phyloP scores from a whole-genome alignment of 2,113 vertebrate genomes.

The Orientallactaga bullata region DNA sequence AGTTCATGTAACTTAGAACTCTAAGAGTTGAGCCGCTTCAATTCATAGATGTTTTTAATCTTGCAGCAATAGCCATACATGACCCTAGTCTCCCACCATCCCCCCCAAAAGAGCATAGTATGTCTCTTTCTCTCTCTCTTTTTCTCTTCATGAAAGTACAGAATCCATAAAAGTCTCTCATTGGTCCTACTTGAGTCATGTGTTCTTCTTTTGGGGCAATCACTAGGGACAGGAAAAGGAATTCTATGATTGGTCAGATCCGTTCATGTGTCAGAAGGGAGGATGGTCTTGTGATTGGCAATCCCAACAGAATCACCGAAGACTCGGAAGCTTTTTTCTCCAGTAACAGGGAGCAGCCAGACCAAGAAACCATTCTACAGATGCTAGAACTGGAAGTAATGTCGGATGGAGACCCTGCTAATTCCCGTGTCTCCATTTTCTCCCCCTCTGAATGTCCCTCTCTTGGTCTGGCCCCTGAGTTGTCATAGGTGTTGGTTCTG shows the following conservation, averaged over 20 bases:
- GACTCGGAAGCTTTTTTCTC: background rate
- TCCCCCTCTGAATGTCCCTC: background rate
- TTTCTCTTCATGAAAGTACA: fast-evolving
- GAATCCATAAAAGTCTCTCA: background rate
- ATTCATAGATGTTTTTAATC: background rate
- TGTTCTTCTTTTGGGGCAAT: background rate
- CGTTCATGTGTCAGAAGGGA: background rate
- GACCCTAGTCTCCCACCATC: background rate
- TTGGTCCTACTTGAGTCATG: fast-evolving
- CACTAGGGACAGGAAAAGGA: background rate
- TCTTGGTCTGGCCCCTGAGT: background rate
- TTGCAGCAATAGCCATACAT: background rate
- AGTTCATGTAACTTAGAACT: background rate
- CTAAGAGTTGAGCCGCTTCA: background rate
- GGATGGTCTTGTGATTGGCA: background rate
- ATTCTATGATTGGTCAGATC: background rate
- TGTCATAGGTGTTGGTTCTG: too few relatives aligned
- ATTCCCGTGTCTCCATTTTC: background rate
- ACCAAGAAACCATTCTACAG: background rate
- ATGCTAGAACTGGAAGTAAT: background rate
- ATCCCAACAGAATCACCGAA: background rate
- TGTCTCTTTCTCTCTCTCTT: background rate
- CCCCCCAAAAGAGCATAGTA: background rate
- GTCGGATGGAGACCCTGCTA: background rate
- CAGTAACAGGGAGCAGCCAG: fast-evolving